These are phyloP conservation scores for Apodemus sylvaticus DNA, from an alignment of 2,113 vertebrate genomes.

Conservation along the genomic window DNA sequence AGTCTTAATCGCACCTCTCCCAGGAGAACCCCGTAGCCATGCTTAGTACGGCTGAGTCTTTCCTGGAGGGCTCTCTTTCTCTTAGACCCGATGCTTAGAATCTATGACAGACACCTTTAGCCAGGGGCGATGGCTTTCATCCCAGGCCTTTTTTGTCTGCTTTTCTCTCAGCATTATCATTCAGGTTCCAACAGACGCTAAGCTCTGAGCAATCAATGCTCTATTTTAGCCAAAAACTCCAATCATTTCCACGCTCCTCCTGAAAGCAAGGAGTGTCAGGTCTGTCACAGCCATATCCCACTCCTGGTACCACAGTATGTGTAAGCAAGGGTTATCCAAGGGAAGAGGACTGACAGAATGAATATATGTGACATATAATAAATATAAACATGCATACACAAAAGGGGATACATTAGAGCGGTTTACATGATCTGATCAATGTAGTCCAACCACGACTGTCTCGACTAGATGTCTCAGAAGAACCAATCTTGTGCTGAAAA, in stretches of 20 bases:
- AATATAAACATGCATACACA: neutral
- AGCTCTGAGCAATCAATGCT: neutral
- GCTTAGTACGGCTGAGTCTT: neutral
- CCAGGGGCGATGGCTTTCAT: neutral
- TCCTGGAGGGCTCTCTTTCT: neutral
- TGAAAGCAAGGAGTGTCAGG: neutral
- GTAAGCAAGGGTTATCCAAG: too few species aligned
- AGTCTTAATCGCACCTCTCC: neutral
- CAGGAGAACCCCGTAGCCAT: neutral
- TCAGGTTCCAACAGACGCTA: neutral
- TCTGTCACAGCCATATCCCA: neutral
- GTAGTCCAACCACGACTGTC: neutral
- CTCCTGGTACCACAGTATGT: neutral
- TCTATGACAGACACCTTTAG: neutral
- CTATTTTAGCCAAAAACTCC: neutral
- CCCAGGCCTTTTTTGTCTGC: neutral
- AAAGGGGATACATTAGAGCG: neutral
- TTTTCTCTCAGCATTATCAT: neutral
- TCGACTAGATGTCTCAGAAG: neutral
- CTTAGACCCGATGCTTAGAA: neutral
- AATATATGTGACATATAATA: neutral
- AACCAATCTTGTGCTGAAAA: neutral
- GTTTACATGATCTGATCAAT: neutral
- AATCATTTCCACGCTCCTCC: neutral
- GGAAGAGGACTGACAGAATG: neutral